Conservation (phyloP, 2,797 vertebrate species). For the Amazonetta brasiliensis region DNA sequence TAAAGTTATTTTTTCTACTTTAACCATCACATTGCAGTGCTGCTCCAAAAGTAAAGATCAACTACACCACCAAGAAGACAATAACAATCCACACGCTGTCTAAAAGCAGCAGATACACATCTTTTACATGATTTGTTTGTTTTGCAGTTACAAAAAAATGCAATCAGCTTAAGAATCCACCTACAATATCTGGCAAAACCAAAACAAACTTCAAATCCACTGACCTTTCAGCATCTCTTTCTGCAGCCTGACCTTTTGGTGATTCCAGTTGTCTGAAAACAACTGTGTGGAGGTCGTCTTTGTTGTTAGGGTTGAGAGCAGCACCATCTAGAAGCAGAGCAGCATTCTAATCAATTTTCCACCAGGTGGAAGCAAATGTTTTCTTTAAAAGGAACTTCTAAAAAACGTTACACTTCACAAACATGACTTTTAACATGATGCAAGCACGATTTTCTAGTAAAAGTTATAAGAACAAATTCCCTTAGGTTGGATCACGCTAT, state of each 20-base stretch:
- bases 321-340: slow-evolving; percentile 68
- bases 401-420: neutral
- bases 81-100: neutral
- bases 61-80: neutral
- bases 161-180: neutral
- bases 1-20: neutral
- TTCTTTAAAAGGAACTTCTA: neutral
- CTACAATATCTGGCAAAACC: neutral
- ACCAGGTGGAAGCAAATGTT: neutral
- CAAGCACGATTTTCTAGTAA: neutral
- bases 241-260: slow-evolving; percentile 79
- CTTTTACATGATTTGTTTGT: neutral
- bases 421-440: rapidly evolving
- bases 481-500: neutral
- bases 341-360: neutral
- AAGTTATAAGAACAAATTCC: neutral
- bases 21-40: rapidly evolving
- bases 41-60: neutral
- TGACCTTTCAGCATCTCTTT: slow-evolving; percentile 85
- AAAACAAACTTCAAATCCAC: neutral
- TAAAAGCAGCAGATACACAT: neutral
- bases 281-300: slow-evolving; percentile 81
- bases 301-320: slow-evolving; percentile 58
- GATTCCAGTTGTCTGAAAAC: slow-evolving; percentile 85
- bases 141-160: neutral